A percentile compares a stretch with the other conserved stretches of the same genome.
phyloP scores from a whole-genome alignment of 1,140 invertebrate species.

The Drosophila busckii region DNA sequence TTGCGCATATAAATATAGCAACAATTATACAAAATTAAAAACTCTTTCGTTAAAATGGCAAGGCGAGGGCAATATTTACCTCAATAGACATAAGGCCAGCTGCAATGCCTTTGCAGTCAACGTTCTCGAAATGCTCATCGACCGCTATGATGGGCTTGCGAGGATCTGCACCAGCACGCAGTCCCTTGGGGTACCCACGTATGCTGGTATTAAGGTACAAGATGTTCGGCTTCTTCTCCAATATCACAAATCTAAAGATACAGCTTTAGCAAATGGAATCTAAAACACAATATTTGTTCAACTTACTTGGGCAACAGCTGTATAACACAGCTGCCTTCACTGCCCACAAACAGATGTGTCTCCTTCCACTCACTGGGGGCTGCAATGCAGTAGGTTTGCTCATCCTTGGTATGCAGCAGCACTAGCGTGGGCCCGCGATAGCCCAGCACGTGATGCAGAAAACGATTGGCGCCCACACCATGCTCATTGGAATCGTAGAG shows the following conservation, averaged over 20 bases:
- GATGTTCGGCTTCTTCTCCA: constrained; percentile 87
- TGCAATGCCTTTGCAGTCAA: constrained; percentile 83
- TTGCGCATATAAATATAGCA: constrained; percentile 59
- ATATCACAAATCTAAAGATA: constrained; percentile 82
- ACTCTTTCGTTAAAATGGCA: constrained; percentile 43
- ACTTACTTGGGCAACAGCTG: constrained; percentile 89
- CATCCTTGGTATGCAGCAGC: constrained; percentile 85
- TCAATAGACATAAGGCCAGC: constrained; percentile 82
- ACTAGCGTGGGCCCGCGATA: constrained; percentile 91
- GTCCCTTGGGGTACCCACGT: constrained; percentile 90
- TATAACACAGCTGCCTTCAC: constrained; percentile 86
- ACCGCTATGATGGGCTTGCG: constrained; percentile 87
- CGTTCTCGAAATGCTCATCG: constrained; percentile 85
- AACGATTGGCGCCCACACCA: constrained; percentile 91
- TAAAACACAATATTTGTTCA: background rate
- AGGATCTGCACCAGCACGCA: constrained; percentile 89
- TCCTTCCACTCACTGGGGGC: constrained; percentile 91
- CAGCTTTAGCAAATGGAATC: background rate
- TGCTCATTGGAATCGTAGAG: constrained; percentile 91
- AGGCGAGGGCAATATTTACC: constrained; percentile 77
- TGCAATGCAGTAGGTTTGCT: constrained; percentile 87
- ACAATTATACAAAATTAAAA: constrained; percentile 40
- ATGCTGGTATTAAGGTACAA: constrained; percentile 91
- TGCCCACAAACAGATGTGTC: constrained; percentile 90
- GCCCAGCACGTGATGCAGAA: constrained; percentile 91